These are phyloP conservation scores for Nomada ruficornis DNA, from an alignment of 2,888 invertebrate genomes.

Conservation along the genomic window DNA sequence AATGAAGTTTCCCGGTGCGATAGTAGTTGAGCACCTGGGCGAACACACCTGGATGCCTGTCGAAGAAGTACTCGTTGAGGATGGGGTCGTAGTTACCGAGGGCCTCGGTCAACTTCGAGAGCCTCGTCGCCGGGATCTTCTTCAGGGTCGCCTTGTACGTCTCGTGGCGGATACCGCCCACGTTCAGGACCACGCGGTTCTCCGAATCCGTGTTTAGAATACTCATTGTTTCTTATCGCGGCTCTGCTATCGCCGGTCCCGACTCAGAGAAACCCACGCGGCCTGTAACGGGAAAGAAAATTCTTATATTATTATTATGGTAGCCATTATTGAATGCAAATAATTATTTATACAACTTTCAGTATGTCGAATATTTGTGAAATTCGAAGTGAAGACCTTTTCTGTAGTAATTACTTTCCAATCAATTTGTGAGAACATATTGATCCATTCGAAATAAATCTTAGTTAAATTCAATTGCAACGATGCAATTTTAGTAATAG, in stretches of 20 bases:
- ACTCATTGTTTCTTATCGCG: constrained; percentile 88
- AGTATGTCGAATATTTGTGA: too few species aligned
- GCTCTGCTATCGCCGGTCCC: constrained; percentile 82
- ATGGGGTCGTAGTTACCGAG: constrained; percentile 99
- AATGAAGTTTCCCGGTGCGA: constrained; percentile 99
- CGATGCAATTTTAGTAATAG: too few species aligned
- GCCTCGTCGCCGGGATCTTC: constrained; percentile 98
- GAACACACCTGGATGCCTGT: constrained; percentile 98
- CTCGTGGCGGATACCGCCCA: constrained; percentile 99
- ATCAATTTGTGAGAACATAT: too few species aligned
- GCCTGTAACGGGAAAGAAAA: constrained; percentile 65
- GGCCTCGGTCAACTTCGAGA: constrained; percentile 97
- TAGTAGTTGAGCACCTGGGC: constrained; percentile 99
- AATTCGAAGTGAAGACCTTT: too few species aligned
- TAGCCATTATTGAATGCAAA: too few species aligned
- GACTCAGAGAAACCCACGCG: constrained; percentile 77
- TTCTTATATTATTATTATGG: background rate
- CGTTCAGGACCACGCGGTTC: constrained; percentile 99
- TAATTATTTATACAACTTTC: too few species aligned
- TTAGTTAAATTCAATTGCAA: too few species aligned
- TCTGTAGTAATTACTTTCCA: too few species aligned
- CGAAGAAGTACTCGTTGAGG: constrained; percentile 99
- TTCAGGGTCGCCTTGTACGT: constrained; percentile 98
- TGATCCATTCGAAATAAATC: too few species aligned
- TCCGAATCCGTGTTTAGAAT: constrained; percentile 98